phyloP scores from a whole-genome alignment of 2,888 invertebrate species.

The Odontomyia ornata region DNA sequence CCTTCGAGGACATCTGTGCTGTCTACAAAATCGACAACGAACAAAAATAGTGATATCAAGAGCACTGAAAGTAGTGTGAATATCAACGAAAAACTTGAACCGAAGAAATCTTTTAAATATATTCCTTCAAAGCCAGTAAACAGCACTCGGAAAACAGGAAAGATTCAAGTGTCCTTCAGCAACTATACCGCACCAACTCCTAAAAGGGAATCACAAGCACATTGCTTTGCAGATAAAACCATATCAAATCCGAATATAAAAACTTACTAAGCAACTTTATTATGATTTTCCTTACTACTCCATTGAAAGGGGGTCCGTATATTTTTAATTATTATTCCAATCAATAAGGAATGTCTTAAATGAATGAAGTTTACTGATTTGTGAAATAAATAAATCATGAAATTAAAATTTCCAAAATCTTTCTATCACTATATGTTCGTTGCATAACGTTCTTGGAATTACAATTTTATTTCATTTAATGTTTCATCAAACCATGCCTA shows the following conservation, averaged over 20 bases:
- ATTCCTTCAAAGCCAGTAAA: constrained; percentile 54
- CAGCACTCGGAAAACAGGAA: constrained; percentile 56
- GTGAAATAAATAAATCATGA: no score
- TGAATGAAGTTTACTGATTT: no score
- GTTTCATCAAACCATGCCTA: no score
- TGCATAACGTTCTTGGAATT: no score
- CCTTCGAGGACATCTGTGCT: background rate
- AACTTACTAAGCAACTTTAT: background rate
- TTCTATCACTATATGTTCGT: no score
- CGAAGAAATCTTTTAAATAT: constrained; percentile 42
- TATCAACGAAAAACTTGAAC: background rate
- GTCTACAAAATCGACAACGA: no score
- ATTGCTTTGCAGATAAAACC: background rate
- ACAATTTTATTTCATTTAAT: no score
- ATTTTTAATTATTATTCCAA: no score
- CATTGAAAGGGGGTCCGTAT: no score
- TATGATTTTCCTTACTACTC: no score
- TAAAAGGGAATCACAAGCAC: constrained; percentile 58
- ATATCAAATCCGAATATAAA: background rate
- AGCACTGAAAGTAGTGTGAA: background rate
- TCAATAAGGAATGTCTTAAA: no score
- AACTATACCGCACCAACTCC: constrained; percentile 56
- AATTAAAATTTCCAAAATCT: no score
- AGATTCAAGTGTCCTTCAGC: constrained; percentile 60
- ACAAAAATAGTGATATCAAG: background rate